Percentiles rank a stretch among this genome's conserved stretches.
phyloP scores from a whole-genome alignment of 2,113 vertebrate genomes.

The Crotalus horridus region DNA sequence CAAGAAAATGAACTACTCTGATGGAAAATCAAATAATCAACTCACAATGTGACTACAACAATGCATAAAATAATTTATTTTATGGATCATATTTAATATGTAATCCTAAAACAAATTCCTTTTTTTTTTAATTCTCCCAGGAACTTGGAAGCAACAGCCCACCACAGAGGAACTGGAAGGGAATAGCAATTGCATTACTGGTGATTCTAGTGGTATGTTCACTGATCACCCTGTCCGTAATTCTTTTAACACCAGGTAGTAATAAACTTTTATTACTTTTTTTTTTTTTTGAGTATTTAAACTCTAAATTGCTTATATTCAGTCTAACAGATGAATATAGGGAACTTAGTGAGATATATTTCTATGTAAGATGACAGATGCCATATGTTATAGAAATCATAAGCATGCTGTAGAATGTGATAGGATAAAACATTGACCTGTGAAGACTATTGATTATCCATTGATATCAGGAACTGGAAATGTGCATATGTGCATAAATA shows the following conservation, averaged over 20 bases:
- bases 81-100: slow-evolving; percentile 50
- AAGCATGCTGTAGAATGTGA: background rate
- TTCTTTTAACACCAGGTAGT: slow-evolving; percentile 94
- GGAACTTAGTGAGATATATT: background rate
- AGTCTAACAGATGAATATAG: background rate
- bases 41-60: slow-evolving; percentile 40
- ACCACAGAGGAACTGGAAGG: slow-evolving; percentile 98
- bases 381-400: background rate
- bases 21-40: slow-evolving; percentile 42
- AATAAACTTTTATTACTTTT: slow-evolving; percentile 32
- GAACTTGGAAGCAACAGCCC: slow-evolving; percentile 90
- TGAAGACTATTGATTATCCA: background rate
- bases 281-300: slow-evolving; percentile 32
- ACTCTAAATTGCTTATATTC: slow-evolving; percentile 5
- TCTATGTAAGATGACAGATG: background rate
- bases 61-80: slow-evolving; percentile 41
- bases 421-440: background rate
- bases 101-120: slow-evolving; percentile 56
- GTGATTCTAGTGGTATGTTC: slow-evolving; percentile 98
- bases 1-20: slow-evolving; percentile 26
- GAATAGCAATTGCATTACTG: slow-evolving; percentile 95
- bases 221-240: slow-evolving; percentile 98
- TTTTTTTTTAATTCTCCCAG: slow-evolving; percentile 74
- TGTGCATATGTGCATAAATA: background rate
- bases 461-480: background rate